Evolutionary conservation across 2,888 invertebrate genomes (phyloP), one percentile per base, ranked within the genome.

Genomic region (Scaptomyza reducta): DNA sequence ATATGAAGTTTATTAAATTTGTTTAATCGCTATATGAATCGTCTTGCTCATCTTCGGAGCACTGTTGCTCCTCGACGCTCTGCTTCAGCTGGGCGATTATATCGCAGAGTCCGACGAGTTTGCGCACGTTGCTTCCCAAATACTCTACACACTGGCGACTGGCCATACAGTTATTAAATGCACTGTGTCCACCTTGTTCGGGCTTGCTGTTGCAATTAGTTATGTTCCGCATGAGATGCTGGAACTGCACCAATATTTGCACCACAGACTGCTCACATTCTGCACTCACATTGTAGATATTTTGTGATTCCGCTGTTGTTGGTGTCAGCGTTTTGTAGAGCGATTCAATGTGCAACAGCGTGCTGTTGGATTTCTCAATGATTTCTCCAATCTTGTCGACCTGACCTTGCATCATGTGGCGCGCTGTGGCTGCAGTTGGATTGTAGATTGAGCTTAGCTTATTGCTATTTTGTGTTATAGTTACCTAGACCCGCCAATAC

Each of bases 341-440:
- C 0, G 80, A 66, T 56, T 91, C 91, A 22, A 91, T 78, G 49
- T 90, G 88, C 16, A 91, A 63, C 6, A 91, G 72, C 1, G 87
- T 86, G 50, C 82, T 89, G 54, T 91, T 91, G 0, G 90, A 89
- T 31, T 89, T 90, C 3, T 91, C 90, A 53, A 87, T 57, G 1
- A 91, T 84, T 41, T 91, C 90, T 0, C 77, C 62, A 1, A 91
- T 88, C 14, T 74, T 74, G 11, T 31, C 58, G 1, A 77, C 62
- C 50, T 91, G 91, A 0, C 45, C 47, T 14, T 55, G 53, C 74
- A 88, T 81, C 0, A 79, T 73, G 22, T 72, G 61, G 1, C 79
- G 84, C 11, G 74, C 50, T 3, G 41, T 47, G 22, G 18, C 90
- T 90, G 27, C 1, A 49, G 7, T 25, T n/a, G 1, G 0, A 40